These are phyloP conservation scores for Enhydra lutris DNA, from an alignment of 2,113 vertebrate genomes.

Conservation along the genomic window DNA sequence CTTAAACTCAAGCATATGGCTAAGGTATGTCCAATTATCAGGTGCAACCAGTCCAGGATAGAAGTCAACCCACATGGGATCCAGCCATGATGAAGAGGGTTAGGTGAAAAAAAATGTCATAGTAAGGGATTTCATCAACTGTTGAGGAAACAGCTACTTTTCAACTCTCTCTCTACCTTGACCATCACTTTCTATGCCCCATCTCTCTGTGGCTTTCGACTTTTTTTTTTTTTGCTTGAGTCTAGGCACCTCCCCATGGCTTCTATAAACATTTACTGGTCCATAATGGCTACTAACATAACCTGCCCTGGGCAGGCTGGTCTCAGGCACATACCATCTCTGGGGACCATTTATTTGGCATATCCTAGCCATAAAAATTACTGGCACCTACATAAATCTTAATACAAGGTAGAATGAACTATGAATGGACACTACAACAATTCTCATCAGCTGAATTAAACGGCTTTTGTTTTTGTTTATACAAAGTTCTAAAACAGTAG, in stretches of 20 bases:
- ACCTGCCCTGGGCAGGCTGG: neutral
- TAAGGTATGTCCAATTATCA: neutral
- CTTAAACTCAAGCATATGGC: neutral
- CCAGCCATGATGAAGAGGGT: neutral
- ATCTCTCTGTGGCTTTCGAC: neutral
- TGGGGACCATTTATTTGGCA: neutral
- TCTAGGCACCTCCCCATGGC: neutral
- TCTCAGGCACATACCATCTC: neutral
- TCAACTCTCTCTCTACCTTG: neutral
- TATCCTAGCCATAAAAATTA: neutral
- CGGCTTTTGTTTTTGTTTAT: neutral
- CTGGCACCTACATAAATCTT: neutral
- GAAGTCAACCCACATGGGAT: neutral
- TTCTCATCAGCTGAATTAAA: neutral
- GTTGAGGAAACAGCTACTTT: neutral
- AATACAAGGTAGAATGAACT: neutral
- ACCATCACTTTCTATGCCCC: neutral
- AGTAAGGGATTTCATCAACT: neutral
- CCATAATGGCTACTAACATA: neutral
- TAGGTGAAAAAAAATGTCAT: neutral
- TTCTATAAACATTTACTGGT: neutral
- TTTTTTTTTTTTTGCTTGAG: neutral
- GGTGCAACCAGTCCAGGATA: neutral
- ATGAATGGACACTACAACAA: neutral
- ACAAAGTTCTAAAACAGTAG: neutral